Evolutionary conservation across 64 coral and sea anemone genomes (phyloP).

Genomic region (Pocillopora verrucosa): DNA sequence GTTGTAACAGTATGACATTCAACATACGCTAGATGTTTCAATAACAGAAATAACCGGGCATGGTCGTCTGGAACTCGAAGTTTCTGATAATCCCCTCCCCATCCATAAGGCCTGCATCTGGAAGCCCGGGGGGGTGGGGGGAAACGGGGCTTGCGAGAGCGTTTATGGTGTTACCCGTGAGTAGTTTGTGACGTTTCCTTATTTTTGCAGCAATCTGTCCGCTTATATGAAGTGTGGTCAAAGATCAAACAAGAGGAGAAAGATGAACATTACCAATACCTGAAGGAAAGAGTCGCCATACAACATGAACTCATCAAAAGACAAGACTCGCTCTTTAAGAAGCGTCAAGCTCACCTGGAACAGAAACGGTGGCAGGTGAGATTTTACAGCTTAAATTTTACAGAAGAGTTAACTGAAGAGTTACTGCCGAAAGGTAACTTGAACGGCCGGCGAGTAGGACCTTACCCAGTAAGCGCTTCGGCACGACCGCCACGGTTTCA

Average conservation of each 20-base stretch:
- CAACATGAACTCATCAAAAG: slow-evolving; percentile 84
- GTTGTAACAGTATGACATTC: no score
- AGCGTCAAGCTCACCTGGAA: slow-evolving; percentile 54
- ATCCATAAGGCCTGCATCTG: no score
- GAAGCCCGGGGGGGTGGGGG: not conserved
- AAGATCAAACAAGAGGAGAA: slow-evolving; percentile 85
- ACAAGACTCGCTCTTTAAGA: slow-evolving; percentile 75
- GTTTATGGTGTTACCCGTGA: no score
- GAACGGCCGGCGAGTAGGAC: not conserved
- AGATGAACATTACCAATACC: slow-evolving; percentile 68
- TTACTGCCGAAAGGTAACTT: not conserved
- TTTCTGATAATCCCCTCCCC: no score
- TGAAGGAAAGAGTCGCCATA: slow-evolving; percentile 76
- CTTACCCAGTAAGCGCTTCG: no score
- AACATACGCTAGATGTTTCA: no score
- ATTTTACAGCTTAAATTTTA: not conserved
- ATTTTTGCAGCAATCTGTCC: slow-evolving; percentile 48
- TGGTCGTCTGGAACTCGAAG: no score
- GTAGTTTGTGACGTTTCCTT: not conserved
- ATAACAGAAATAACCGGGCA: no score
- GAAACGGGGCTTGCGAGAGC: not conserved
- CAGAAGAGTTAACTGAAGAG: not conserved
- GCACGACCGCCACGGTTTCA: no score
- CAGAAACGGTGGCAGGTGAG: slow-evolving; percentile 64
- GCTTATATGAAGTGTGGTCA: slow-evolving; percentile 76